Evolutionary conservation across 2,797 vertebrate species (phyloP).

Genomic region (Notoglanidium macrostoma): DNA sequence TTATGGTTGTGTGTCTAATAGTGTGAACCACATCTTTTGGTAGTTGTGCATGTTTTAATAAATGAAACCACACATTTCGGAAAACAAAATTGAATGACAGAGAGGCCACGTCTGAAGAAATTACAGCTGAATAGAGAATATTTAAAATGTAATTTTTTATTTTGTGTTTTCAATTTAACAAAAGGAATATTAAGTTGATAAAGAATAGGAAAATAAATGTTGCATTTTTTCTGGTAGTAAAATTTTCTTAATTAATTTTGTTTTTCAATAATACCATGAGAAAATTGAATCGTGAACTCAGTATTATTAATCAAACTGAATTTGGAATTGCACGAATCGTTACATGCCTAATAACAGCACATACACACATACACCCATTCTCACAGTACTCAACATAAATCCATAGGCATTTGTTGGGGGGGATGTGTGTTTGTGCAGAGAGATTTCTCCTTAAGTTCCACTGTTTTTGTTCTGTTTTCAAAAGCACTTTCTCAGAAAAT

Average conservation of each 20-base stretch:
- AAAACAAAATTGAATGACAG: background rate
- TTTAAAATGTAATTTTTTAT: background rate
- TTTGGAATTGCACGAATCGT: no score
- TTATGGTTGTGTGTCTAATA: background rate
- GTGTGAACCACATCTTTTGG: background rate
- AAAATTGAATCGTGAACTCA: no score
- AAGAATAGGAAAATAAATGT: no score
- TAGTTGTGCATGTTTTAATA: background rate
- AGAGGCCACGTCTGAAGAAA: background rate
- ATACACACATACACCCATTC: slow-evolving; percentile 6
- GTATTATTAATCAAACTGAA: no score
- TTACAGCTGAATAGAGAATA: background rate
- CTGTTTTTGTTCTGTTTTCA: slow-evolving; percentile 51
- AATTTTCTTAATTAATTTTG: no score
- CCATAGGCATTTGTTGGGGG: background rate
- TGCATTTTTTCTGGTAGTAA: no score
- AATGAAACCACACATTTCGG: background rate
- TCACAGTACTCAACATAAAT: background rate
- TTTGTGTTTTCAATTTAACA: no score
- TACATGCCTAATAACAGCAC: background rate
- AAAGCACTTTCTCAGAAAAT: slow-evolving; percentile 36
- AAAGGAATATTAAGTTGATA: no score
- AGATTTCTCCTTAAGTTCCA: slow-evolving; percentile 51
- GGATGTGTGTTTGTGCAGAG: slow-evolving; percentile 30
- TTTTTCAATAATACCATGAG: no score